A percentile compares a stretch with the other conserved stretches of the same genome.
Evolutionary conservation across 2,797 vertebrate species (phyloP).

Genomic region (Catharus ustulatus): DNA sequence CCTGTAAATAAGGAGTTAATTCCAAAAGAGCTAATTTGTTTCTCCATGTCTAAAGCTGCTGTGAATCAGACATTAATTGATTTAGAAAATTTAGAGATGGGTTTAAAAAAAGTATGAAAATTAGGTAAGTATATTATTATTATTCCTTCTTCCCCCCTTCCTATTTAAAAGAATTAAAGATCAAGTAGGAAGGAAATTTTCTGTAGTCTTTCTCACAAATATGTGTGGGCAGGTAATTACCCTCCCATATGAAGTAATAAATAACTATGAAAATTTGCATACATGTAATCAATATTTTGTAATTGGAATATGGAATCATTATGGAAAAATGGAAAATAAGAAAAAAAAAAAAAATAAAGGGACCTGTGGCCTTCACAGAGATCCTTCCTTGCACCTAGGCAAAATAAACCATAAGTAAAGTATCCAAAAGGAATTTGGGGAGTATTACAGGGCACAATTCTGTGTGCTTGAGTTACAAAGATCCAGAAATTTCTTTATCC

Average conservation of each 20-base stretch:
- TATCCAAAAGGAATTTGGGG: neutral
- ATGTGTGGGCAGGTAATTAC: neutral
- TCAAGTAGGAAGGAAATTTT: neutral
- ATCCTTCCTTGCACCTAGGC: neutral
- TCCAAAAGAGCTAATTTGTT: neutral
- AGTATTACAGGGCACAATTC: neutral
- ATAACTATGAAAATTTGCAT: neutral
- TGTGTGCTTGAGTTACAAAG: neutral
- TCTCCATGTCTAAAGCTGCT: neutral
- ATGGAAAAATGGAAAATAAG: neutral
- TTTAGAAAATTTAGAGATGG: neutral
- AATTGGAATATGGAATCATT: neutral
- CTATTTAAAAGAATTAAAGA: neutral
- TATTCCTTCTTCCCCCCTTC: neutral
- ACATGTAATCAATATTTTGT: neutral
- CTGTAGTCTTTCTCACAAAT: neutral
- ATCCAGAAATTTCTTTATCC: neutral
- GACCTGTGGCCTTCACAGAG: neutral
- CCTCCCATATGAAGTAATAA: neutral
- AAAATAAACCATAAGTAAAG: neutral
- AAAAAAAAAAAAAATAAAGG: neutral
- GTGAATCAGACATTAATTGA: fast-evolving
- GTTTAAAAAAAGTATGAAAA: neutral
- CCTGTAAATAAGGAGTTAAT: neutral
- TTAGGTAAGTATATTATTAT: neutral